Base-by-base conservation (phyloP, 2,888 invertebrate species). In the Drosophila pegasa region DNA sequence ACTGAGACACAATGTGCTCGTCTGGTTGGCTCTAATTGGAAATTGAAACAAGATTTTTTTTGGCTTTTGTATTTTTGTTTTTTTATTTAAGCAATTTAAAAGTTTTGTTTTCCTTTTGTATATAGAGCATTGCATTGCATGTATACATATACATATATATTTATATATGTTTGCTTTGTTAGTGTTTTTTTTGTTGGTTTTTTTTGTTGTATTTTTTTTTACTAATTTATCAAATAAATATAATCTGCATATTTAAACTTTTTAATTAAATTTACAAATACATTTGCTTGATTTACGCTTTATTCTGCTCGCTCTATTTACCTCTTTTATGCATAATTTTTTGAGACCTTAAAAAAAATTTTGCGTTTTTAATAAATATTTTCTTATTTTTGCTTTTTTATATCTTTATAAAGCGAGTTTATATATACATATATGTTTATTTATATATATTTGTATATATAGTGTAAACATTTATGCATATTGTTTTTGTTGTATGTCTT, bases 51-150 rank as follows among this genome's bases (percentile, higher is more conserved):
- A 50, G 9, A 12, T 20, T 14, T 20, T 41, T 18, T 20, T 69
- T 68, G 51, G 52, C 56, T 70, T 76, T 83, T 75, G 67, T 67
- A 60, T 54, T 68, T 73, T 69, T 56, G 31, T 65, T 60, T 60
- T 60, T 80, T 85, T 87, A 87, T 87, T 85, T 72, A 85, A 85
- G 85, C 85, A 85, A 80, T 85, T 85, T 85, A 71, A 86, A 86
- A 82, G 76, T 74, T 80, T 78, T 22, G 40, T 41, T 71, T 47
- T 47, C 54, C 50, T 73, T 73, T 71, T 76, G 73, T 77, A 77
- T 83, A 75, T 77, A 71, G 86, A 75, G 82, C 83, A 71, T 76
- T 83, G 74, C 83, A 82, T 74, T 86, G 71, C 71, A 72, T 70
- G 66, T 67, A 51, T 51, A 70, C 60, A 63, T 54, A 77, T 60